phyloP scores from a whole-genome alignment of 1,140 invertebrate species.

The Drosophila parvula region DNA sequence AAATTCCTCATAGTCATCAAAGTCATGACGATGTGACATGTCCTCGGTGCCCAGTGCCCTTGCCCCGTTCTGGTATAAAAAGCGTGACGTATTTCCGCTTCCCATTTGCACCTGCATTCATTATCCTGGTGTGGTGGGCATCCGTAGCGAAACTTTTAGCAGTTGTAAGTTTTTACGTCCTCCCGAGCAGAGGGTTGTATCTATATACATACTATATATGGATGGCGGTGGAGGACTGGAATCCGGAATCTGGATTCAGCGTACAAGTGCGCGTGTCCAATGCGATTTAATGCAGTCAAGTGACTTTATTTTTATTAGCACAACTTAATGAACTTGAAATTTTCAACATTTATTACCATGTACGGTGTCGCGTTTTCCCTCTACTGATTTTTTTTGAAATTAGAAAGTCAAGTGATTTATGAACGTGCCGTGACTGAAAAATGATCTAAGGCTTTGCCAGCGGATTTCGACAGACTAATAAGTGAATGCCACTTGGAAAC shows the following conservation, averaged over 20 bases:
- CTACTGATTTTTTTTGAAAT: constrained; percentile 53
- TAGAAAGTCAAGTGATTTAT: constrained; percentile 80
- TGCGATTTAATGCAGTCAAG: constrained; percentile 79
- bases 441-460: constrained; percentile 23
- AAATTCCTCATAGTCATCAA: constrained; percentile 77
- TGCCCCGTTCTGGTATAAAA: constrained; percentile 46
- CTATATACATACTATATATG: constrained; percentile 6
- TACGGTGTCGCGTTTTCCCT: constrained; percentile 9
- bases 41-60: constrained; percentile 25
- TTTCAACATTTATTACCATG: constrained; percentile 75
- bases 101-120: constrained; percentile 79
- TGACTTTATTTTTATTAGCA: constrained; percentile 82
- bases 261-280: constrained; percentile 77
- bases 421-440: constrained; percentile 59
- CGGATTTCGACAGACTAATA: neutral
- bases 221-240: constrained; percentile 5
- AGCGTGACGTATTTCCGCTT: constrained; percentile 79
- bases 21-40: constrained; percentile 47
- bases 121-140: constrained; percentile 67
- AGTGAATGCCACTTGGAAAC: too few relatives aligned
- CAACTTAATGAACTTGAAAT: constrained; percentile 82
- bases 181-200: constrained; percentile 23
- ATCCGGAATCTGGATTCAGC: constrained; percentile 18
- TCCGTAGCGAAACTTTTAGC: constrained; percentile 74
- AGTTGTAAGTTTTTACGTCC: constrained; percentile 70